Evolutionary conservation across 2,888 invertebrate species (phyloP), one percentile per base, ranked within the genome.

Genomic region (Campoplex nolae): DNA sequence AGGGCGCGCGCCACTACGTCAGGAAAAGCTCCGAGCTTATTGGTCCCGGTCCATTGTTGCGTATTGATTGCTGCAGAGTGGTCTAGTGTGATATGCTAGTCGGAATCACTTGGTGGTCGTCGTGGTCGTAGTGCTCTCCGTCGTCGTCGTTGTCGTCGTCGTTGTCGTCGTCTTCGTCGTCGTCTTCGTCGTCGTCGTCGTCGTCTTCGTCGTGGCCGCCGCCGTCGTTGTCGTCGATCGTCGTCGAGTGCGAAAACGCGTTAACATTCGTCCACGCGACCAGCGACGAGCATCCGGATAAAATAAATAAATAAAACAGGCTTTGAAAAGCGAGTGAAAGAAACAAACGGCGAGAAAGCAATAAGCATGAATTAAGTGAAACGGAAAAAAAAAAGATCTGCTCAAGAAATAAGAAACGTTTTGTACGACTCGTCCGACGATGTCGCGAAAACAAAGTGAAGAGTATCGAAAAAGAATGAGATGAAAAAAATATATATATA

Each of bases 41-140:
- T 94, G 94, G 94, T 94, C 93, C 93, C 93, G 91, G 93, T 93
- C 93, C 93, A 93, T 93, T 93, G 94, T 93, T 92, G 93, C 93
- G 94, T 94, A 94, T 94, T 94, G 94, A 94, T 94, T 94, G 93
- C 93, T 92, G 92, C 93, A 91, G 91, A 92, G 92, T 90, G 68
- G 91, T 85, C 78, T 70, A 82, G 86, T 89, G 92, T 93, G 90
- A 90, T 92, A 91, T 93, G 92, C 91, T 93, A 92, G 91, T 92
- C 90, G 91, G 92, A 91, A 93, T 89, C 92, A 91, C 91, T 93
- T 92, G 92, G 91, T 90, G 91, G 91, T 91, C 91, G 90, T 91
- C 91, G 91, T 93, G 91, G 90, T 91, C 92, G 93, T 92, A 38
- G 85, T 81, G 67, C 48, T 85, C 56, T 45, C 48, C 67, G 73